A percentile compares a stretch with the other conserved stretches of the same genome.
Evolutionary conservation across 2,888 invertebrate species (phyloP).

Genomic region (Gasteruption jaculator): DNA sequence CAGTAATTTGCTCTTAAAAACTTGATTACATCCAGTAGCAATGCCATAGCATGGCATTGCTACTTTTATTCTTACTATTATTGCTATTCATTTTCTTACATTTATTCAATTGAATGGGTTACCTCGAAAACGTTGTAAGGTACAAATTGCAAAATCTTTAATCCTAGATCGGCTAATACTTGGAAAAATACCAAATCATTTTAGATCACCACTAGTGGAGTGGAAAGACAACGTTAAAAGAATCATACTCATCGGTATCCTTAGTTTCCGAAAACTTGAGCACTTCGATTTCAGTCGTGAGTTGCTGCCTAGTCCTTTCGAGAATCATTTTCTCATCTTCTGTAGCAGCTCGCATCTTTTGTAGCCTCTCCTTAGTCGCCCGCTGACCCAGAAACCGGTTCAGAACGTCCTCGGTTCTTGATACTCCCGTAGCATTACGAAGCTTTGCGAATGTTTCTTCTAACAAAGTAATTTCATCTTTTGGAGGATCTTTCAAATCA

Average conservation of each 20-base stretch:
- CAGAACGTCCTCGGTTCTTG: slow-evolving; percentile 70
- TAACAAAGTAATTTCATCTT: slow-evolving; percentile 46
- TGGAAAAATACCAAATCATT: too few relatives aligned
- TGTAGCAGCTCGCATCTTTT: slow-evolving; percentile 65
- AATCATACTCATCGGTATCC: slow-evolving; percentile 72
- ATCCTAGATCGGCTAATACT: too few relatives aligned
- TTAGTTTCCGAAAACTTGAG: slow-evolving; percentile 77
- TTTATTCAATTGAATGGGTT: too few relatives aligned
- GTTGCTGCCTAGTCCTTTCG: slow-evolving; percentile 63
- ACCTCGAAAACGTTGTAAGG: too few relatives aligned
- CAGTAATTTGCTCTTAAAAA: too few relatives aligned
- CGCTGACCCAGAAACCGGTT: slow-evolving; percentile 70
- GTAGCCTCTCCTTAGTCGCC: slow-evolving; percentile 67
- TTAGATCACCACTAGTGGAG: too few relatives aligned
- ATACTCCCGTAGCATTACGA: slow-evolving; percentile 74
- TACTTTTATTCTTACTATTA: too few relatives aligned
- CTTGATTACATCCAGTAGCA: too few relatives aligned
- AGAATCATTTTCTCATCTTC: slow-evolving; percentile 71
- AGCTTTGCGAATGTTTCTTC: slow-evolving; percentile 69
- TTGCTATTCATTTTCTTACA: too few relatives aligned
- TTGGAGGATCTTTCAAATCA: slow-evolving; percentile 41
- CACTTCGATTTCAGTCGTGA: slow-evolving; percentile 67
- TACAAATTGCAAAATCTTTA: too few relatives aligned
- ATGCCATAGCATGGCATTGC: too few relatives aligned
- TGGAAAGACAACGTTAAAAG: background rate